Percentiles rank a stretch among this genome's conserved stretches.
phyloP scores from a whole-genome alignment of 2,113 vertebrate genomes.

The Micromys minutus region DNA sequence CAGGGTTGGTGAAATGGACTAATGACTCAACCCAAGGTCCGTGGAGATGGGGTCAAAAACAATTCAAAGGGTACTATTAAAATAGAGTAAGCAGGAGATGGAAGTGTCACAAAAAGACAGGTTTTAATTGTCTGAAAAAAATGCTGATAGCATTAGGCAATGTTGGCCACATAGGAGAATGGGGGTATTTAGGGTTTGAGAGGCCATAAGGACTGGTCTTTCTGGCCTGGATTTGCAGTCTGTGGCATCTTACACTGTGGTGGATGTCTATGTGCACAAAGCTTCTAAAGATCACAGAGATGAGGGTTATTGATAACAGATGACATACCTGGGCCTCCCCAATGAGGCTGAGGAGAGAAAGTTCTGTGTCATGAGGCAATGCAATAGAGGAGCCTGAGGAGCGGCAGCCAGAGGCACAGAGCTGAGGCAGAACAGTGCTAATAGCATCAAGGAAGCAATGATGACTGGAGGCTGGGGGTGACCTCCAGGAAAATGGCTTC shows the following conservation, averaged over 20 bases:
- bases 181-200: neutral
- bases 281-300: neutral
- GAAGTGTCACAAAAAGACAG: no score
- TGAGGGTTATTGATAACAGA: neutral
- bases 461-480: neutral
- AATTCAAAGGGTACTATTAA: neutral
- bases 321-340: no score
- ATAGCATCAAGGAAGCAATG: accelerated
- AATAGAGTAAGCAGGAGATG: neutral
- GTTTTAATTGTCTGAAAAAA: neutral
- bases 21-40: neutral
- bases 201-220: neutral
- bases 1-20: accelerated
- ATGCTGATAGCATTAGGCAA: neutral
- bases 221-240: neutral
- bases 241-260: neutral
- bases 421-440: neutral
- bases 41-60: neutral
- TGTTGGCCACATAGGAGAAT: neutral
- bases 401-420: accelerated
- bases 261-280: neutral
- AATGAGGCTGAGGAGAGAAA: neutral
- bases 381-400: neutral
- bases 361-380: accelerated
- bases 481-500: no score